Base-by-base conservation (phyloP, 2,113 vertebrate genomes). In the Ophthalmolycus amberensis region DNA sequence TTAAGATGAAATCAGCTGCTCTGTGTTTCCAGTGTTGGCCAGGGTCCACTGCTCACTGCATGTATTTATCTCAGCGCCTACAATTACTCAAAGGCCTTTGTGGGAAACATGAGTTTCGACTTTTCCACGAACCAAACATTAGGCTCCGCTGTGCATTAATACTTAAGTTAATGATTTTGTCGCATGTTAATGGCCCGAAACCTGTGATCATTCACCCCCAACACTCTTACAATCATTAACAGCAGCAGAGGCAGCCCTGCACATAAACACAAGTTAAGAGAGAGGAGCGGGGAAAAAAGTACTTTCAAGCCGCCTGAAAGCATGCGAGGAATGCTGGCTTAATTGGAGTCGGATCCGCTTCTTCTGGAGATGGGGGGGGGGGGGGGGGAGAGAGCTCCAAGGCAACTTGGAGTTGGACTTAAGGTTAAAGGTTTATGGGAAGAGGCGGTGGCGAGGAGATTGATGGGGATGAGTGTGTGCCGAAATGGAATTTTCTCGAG, bases 321-420 rank as follows among this genome's bases (percentile, higher is more conserved):
- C 90, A 94, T 91, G 86, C 46, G 50, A 90, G 92, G 93, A 95
- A 96, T 94, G 90, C 77, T 83, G 59, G 27, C 34, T 90, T 95
- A 93, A 94, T 93, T 93, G 90, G 88, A 78, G 80, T 80, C 38
- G 90, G 91, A 94, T 91, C 88, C 60, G 37, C 77, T 83, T 85
- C 84, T 89, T 90, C 75, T 71, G 64, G 88, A 75, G 50, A 40
- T 7, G 68, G 18, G 62, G 38, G 71, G 46, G 15, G n/a, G 1
- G 56, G 60, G 67, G 59, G 64, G 62, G 74, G 81, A 82, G 62
- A 75, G 85, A 58, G 85, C 80, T 85, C 44, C n/a, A 0, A 80
- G 86, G 82, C 77, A 84, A 54, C 80, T 70, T 71, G 62, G 67
- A 89, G 87, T 71, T 38, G 74, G 85, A 80, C 77, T 60, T 68